A percentile compares a stretch with the other conserved stretches of the same genome.
Evolutionary conservation across 2,113 vertebrate genomes (phyloP).

Genomic region (Danionella cerebrum): DNA sequence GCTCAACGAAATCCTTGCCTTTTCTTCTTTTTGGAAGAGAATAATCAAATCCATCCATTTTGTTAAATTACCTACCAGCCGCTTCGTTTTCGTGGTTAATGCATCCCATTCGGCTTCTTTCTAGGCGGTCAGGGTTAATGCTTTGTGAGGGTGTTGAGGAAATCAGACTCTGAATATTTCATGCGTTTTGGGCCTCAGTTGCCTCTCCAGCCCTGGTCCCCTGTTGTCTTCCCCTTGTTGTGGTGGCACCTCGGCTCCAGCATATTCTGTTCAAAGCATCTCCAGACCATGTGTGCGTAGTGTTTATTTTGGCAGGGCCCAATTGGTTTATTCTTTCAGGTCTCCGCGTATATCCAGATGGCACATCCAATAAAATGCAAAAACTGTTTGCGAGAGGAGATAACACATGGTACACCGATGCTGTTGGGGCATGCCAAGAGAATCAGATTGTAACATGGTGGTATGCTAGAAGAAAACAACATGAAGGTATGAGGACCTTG

Average conservation of each 20-base stretch:
- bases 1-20: neutral
- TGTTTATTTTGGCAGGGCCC: neutral
- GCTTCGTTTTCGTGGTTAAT: slow-evolving; percentile 16
- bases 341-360: neutral
- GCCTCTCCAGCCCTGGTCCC: neutral
- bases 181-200: neutral
- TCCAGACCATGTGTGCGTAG: neutral
- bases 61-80: slow-evolving; percentile 16
- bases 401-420: slow-evolving; percentile 22
- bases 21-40: neutral
- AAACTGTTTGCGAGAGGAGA: slow-evolving; percentile 22
- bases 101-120: slow-evolving; percentile 13
- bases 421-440: slow-evolving; percentile 28
- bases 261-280: neutral
- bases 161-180: slow-evolving; percentile 2
- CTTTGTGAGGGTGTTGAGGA: slow-evolving; percentile 14
- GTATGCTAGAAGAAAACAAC: slow-evolving; percentile 18
- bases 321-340: slow-evolving; percentile 1
- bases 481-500: neutral
- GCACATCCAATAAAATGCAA: slow-evolving; percentile 8
- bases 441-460: slow-evolving; percentile 34
- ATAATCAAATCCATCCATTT: slow-evolving; percentile 26
- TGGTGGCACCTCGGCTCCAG: neutral
- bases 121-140: neutral
- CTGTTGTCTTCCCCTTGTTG: neutral